Evolutionary conservation across 2,113 vertebrate species (phyloP).

Genomic region (Rhynchomys soricoides): DNA sequence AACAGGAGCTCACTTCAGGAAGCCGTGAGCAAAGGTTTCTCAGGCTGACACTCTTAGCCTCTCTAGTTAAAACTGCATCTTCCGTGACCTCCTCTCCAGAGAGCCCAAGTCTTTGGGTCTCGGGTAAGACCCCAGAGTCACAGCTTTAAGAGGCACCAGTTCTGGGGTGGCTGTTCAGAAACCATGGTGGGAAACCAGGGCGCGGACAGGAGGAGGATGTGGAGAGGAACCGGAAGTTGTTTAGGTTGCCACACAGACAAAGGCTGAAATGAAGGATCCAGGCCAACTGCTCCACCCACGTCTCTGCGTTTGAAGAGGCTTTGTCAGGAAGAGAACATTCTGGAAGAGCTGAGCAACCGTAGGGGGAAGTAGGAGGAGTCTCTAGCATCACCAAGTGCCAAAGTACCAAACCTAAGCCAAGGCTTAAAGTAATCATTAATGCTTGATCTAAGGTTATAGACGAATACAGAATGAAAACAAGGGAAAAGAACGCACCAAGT

Average conservation of each 20-base stretch:
- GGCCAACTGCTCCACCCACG: background rate
- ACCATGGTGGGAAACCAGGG: background rate
- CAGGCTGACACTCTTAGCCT: background rate
- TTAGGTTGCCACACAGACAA: background rate
- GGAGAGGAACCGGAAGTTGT: background rate
- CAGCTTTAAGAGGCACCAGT: background rate
- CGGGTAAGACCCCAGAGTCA: background rate
- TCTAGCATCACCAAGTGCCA: slow-evolving; percentile 34
- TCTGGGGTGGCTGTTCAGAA: background rate
- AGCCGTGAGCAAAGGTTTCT: background rate
- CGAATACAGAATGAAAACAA: slow-evolving; percentile 60
- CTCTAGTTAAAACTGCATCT: background rate
- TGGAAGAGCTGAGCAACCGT: slow-evolving; percentile 35
- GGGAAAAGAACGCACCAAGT: slow-evolving; percentile 59
- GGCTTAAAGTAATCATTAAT: slow-evolving; percentile 70
- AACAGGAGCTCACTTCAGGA: background rate
- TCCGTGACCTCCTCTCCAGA: background rate
- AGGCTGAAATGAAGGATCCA: background rate
- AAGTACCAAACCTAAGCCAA: slow-evolving; percentile 64
- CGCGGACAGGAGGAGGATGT: background rate
- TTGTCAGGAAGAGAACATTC: slow-evolving; percentile 64
- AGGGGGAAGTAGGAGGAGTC: background rate
- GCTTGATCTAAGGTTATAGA: slow-evolving; percentile 71
- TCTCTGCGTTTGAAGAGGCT: slow-evolving; percentile 27
- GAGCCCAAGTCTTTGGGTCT: background rate